phyloP scores from a whole-genome alignment of 1,140 invertebrate species.

The Cyclargus thomasi region DNA sequence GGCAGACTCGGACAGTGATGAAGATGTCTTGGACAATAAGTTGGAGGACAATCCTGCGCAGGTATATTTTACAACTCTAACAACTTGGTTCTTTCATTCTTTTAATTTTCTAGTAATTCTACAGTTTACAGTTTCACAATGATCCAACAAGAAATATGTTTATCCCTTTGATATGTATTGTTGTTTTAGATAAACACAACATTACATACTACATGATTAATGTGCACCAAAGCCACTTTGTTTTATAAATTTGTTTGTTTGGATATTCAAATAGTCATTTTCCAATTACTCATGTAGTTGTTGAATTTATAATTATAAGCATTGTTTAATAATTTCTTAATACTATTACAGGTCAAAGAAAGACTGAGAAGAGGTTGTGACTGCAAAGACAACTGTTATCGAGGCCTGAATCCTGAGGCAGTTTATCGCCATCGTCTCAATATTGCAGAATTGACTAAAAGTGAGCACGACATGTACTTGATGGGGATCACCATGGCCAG shows the following conservation, averaged over 20 bases:
- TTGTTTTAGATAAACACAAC: too few relatives aligned
- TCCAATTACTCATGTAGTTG: too few relatives aligned
- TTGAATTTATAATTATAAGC: too few relatives aligned
- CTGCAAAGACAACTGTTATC: constrained; percentile 85
- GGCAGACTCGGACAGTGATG: constrained; percentile 68
- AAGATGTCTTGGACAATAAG: constrained; percentile 70
- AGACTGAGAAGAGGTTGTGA: constrained; percentile 84
- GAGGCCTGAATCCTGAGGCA: constrained; percentile 81
- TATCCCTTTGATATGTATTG: too few relatives aligned
- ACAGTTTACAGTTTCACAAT: too few relatives aligned
- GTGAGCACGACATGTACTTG: constrained; percentile 84
- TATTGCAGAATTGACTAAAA: constrained; percentile 85
- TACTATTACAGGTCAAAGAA: constrained; percentile 77
- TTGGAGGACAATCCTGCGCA: constrained; percentile 71
- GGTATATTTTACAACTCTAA: constrained; percentile 29
- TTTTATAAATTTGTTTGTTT: too few relatives aligned
- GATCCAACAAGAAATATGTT: too few relatives aligned
- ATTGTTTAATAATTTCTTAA: not conserved
- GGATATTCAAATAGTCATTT: too few relatives aligned
- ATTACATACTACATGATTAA: too few relatives aligned
- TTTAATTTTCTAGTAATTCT: too few relatives aligned
- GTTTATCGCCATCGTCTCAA: constrained; percentile 85
- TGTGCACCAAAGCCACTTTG: too few relatives aligned
- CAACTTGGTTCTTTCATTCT: too few relatives aligned
- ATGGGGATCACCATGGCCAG: constrained; percentile 89